phyloP scores from a whole-genome alignment of 2,113 vertebrate genomes.

The Trogon surrucura region DNA sequence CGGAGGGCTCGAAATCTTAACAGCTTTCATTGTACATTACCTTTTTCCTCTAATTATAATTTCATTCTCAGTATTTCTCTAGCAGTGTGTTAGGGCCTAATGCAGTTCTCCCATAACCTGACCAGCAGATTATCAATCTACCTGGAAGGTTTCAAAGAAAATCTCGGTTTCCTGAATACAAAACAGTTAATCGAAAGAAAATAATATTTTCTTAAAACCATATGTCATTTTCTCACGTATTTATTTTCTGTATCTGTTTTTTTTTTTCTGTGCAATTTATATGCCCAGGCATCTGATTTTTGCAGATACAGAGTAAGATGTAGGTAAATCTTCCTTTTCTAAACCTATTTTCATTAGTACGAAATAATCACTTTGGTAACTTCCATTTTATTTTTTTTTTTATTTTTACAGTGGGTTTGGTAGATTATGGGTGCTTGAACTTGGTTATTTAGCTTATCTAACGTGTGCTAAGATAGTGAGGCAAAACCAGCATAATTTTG shows the following conservation, averaged over 20 bases:
- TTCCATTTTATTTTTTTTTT: neutral
- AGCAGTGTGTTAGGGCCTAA: neutral
- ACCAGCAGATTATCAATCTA: neutral
- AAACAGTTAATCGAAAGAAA: neutral
- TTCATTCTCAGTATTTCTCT: neutral
- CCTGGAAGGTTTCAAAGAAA: neutral
- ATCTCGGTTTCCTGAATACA: neutral
- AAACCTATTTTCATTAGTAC: neutral
- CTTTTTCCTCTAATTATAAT: neutral
- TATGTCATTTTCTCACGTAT: no score
- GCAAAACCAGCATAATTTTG: neutral
- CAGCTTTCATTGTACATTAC: neutral
- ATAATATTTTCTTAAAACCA: neutral
- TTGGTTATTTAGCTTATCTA: conserved; percentile 25
- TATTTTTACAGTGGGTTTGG: neutral
- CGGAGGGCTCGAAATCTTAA: neutral
- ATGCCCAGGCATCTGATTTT: neutral
- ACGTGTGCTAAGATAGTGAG: neutral
- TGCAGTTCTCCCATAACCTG: neutral
- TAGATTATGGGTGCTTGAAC: neutral
- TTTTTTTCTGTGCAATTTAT: neutral
- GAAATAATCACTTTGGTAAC: neutral
- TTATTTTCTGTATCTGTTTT: no score
- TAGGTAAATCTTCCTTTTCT: neutral
- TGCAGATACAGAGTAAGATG: neutral